Conservation (phyloP, 2,113 vertebrate species). For the Galbula dea region DNA sequence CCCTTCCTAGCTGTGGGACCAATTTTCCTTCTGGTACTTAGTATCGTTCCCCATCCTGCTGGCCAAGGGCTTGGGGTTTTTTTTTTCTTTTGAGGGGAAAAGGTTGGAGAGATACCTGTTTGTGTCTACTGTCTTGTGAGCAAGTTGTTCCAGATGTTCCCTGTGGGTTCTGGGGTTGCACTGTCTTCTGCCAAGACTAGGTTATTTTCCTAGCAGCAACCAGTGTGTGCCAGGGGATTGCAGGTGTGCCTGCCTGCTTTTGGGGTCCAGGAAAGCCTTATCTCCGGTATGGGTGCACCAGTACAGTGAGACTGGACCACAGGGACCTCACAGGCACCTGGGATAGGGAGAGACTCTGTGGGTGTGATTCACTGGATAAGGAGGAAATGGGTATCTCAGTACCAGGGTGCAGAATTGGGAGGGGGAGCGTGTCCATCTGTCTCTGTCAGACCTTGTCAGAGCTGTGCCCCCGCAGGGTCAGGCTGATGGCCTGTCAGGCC, state of each 20-base stretch:
- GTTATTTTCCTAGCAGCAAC: not conserved
- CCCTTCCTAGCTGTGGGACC: not conserved
- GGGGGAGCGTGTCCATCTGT: not conserved
- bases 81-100: too few species aligned
- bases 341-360: not conserved
- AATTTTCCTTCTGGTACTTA: not conserved
- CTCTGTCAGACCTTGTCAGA: not conserved
- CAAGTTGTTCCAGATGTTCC: not conserved
- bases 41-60: not conserved
- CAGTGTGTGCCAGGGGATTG: accelerated
- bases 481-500: not conserved
- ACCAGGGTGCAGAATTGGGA: not conserved
- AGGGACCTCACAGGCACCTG: not conserved
- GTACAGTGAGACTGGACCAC: not conserved
- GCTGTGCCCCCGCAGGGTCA: not conserved
- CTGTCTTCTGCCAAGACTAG: not conserved
- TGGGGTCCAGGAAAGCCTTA: not conserved
- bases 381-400: not conserved
- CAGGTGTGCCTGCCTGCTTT: not conserved
- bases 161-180: not conserved
- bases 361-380: not conserved
- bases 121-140: not conserved
- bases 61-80: not conserved
- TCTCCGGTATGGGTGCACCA: not conserved
- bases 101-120: not conserved